phyloP scores from a whole-genome alignment of 2,888 invertebrate genomes.

The Onthophagus sagittarius region DNA sequence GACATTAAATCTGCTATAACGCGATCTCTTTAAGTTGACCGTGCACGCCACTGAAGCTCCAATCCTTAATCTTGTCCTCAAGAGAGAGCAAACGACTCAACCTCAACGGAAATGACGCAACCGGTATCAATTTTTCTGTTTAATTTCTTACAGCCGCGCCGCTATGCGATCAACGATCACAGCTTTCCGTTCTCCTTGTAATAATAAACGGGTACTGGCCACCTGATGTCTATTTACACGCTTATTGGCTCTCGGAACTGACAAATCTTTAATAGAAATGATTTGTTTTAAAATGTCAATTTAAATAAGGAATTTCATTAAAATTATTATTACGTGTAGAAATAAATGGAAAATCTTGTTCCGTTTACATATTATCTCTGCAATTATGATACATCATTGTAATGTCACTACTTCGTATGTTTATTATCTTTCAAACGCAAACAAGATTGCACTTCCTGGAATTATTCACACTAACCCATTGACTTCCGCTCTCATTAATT shows the following conservation, averaged over 20 bases:
- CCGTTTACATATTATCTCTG: too few species aligned
- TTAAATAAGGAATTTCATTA: neutral
- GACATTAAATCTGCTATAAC: neutral
- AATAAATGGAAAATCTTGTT: too few species aligned
- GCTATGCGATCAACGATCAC: slow-evolving; percentile 1
- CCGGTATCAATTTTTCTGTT: slow-evolving; percentile 11
- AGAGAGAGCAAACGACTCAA: neutral
- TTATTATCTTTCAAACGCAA: too few species aligned
- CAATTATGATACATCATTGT: too few species aligned
- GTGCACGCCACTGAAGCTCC: neutral
- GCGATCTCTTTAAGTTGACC: neutral
- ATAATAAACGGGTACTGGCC: neutral
- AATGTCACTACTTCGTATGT: too few species aligned
- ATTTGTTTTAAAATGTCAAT: neutral
- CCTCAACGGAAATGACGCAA: slow-evolving; percentile 9
- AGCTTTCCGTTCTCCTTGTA: slow-evolving; percentile 8
- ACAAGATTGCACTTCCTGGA: too few species aligned
- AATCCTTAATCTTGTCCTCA: neutral
- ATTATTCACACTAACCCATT: too few species aligned
- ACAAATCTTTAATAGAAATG: neutral
- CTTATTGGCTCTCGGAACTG: neutral
- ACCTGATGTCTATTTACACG: neutral
- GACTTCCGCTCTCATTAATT: too few species aligned
- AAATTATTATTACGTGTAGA: neutral
- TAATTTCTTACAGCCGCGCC: slow-evolving; percentile 3